Conservation (phyloP, 1,140 invertebrate species). For the Protaetia brevitarsis region DNA sequence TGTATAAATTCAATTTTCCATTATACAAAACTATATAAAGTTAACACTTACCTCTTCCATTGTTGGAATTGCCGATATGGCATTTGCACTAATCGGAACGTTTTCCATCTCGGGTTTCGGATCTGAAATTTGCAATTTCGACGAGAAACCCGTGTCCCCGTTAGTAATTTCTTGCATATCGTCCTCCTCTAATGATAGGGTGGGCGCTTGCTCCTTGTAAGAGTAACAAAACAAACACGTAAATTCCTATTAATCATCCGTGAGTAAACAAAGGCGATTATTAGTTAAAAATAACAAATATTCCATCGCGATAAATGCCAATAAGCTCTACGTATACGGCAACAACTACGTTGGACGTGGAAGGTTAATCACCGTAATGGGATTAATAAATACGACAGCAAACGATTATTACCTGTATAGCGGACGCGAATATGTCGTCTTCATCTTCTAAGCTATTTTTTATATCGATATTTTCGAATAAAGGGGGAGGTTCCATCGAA, state of each 20-base stretch:
- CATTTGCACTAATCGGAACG: conserved; percentile 49
- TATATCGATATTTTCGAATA: conserved; percentile 66
- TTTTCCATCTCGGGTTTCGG: conserved; percentile 50
- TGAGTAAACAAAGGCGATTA: not conserved
- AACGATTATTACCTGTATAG: conserved; percentile 63
- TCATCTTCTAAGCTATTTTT: conserved; percentile 63
- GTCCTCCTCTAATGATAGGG: conserved; percentile 52
- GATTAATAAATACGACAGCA: not conserved
- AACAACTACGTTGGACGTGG: too few relatives aligned
- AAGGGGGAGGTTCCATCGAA: conserved; percentile 63
- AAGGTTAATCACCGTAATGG: not conserved
- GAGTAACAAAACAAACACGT: not conserved
- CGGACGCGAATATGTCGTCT: conserved; percentile 74
- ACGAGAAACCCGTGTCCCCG: conserved; percentile 36
- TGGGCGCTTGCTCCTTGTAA: conserved; percentile 28
- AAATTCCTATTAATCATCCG: not conserved
- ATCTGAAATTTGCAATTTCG: conserved; percentile 41
- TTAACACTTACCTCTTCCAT: conserved; percentile 50
- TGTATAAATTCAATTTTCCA: conserved; percentile 39
- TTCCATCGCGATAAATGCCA: not conserved
- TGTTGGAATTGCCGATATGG: conserved; percentile 50
- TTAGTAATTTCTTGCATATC: conserved; percentile 45
- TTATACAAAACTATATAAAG: not conserved
- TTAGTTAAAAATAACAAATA: too few relatives aligned
- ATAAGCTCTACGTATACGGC: too few relatives aligned